These are phyloP conservation scores for Chymomyza costata DNA, from an alignment of 1,140 invertebrate genomes.

Conservation along the genomic window DNA sequence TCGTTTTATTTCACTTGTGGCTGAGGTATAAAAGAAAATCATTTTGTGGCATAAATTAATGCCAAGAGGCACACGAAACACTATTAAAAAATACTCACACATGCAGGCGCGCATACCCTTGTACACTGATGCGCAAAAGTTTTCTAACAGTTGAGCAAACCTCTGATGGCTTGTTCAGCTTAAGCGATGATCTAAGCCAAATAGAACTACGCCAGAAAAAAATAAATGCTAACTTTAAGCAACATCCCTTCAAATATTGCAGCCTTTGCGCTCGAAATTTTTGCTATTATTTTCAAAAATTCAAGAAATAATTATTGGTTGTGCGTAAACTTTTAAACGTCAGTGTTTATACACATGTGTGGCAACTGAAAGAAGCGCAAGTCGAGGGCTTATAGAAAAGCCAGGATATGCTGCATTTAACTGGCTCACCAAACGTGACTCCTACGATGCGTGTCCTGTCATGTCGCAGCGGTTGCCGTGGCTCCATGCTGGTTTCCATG, in stretches of 20 bases:
- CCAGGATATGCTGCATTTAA: constrained; percentile 65
- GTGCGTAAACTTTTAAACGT: too few species aligned
- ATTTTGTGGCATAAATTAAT: constrained; percentile 73
- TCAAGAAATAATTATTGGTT: too few species aligned
- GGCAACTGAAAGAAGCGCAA: constrained; percentile 32
- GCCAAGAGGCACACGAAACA: constrained; percentile 72
- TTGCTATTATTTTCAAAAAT: too few species aligned
- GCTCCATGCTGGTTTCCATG: constrained; percentile 31
- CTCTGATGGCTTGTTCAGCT: too few species aligned
- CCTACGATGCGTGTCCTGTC: constrained; percentile 25
- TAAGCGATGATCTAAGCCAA: too few species aligned
- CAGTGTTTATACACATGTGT: too few species aligned
- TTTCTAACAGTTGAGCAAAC: too few species aligned
- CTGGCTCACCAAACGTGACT: constrained; percentile 36
- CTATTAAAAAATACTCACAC: constrained; percentile 68
- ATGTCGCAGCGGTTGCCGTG: constrained; percentile 15
- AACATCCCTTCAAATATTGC: too few species aligned
- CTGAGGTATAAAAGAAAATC: constrained; percentile 67
- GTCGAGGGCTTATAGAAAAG: constrained; percentile 68
- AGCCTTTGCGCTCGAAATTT: too few species aligned
- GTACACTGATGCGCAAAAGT: not conserved
- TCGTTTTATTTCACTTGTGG: constrained; percentile 26
- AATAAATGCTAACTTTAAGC: too few species aligned
- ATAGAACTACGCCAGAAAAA: too few species aligned
- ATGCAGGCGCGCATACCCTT: constrained; percentile 37